Evolutionary conservation across 2,888 invertebrate species (phyloP).

Genomic region (Morinoia aosen): DNA sequence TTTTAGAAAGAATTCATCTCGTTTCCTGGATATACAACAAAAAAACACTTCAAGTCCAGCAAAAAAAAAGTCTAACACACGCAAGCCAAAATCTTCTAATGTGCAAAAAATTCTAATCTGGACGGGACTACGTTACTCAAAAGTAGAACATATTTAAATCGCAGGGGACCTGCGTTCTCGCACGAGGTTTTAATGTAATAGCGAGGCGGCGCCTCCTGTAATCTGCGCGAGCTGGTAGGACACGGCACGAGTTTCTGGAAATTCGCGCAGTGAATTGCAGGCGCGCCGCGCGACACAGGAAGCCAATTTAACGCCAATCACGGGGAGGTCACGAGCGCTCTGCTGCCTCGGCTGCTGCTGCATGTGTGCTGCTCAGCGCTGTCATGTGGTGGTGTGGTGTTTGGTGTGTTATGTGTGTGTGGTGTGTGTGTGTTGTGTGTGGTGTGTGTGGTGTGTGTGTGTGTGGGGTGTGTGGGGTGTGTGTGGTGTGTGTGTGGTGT

Average conservation of each 20-base stretch:
- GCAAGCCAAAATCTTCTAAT: not conserved
- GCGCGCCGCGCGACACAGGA: not conserved
- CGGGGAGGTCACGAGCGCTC: not conserved
- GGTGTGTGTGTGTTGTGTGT: not conserved
- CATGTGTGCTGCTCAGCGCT: not conserved
- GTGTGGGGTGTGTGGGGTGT: not conserved
- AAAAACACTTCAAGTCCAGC: not conserved
- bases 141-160: not conserved
- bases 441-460: not conserved
- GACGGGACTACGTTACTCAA: not conserved
- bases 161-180: not conserved
- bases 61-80: not conserved
- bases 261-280: not conserved
- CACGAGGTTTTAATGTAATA: not conserved
- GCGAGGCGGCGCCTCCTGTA: not conserved
- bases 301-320: constrained; percentile 27
- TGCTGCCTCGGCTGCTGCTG: not conserved
- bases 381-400: not conserved
- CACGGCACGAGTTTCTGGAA: not conserved
- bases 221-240: not conserved
- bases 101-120: not conserved
- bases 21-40: not conserved
- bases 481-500: not conserved
- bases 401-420: not conserved
- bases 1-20: not conserved